phyloP scores from a whole-genome alignment of 2,888 invertebrate species.

The Sylvicola cinctus region DNA sequence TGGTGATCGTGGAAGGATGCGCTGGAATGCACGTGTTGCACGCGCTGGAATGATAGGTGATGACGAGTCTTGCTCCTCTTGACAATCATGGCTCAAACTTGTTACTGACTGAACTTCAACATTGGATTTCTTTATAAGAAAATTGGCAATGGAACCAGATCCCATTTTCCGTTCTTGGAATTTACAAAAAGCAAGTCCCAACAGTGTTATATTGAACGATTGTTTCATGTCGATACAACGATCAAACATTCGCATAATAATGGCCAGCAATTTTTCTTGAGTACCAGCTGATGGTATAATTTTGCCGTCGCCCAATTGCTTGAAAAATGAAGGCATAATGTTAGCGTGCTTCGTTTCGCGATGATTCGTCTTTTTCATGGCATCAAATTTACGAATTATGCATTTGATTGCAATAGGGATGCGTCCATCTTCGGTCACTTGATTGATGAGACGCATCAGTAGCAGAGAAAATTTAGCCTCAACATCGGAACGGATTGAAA shows the following conservation, averaged over 20 bases:
- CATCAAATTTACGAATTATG: constrained; percentile 51
- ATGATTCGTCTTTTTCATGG: constrained; percentile 41
- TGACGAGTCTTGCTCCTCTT: constrained; percentile 6
- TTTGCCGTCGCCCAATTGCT: constrained; percentile 25
- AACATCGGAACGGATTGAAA: constrained; percentile 51
- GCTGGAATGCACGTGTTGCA: constrained; percentile 5
- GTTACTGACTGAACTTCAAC: constrained; percentile 59
- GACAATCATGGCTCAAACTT: constrained; percentile 37
- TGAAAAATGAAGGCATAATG: constrained; percentile 43
- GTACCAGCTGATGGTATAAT: constrained; percentile 29
- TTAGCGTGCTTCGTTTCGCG: constrained; percentile 58
- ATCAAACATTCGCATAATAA: constrained; percentile 54
- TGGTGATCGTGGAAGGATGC: too few species aligned
- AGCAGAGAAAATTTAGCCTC: constrained; percentile 48
- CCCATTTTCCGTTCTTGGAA: constrained; percentile 52
- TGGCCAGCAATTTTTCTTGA: constrained; percentile 41
- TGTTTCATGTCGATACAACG: constrained; percentile 48
- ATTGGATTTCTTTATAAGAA: constrained; percentile 43
- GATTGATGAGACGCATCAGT: constrained; percentile 43
- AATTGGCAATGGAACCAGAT: constrained; percentile 50
- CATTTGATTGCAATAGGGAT: constrained; percentile 55
- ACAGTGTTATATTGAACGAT: constrained; percentile 58
- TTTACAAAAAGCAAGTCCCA: constrained; percentile 66
- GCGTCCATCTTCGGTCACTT: constrained; percentile 54
- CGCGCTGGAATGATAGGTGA: constrained; percentile 1